phyloP scores from a whole-genome alignment of 53 echinoderm and acorn worm species.

The Astropecten irregularis region DNA sequence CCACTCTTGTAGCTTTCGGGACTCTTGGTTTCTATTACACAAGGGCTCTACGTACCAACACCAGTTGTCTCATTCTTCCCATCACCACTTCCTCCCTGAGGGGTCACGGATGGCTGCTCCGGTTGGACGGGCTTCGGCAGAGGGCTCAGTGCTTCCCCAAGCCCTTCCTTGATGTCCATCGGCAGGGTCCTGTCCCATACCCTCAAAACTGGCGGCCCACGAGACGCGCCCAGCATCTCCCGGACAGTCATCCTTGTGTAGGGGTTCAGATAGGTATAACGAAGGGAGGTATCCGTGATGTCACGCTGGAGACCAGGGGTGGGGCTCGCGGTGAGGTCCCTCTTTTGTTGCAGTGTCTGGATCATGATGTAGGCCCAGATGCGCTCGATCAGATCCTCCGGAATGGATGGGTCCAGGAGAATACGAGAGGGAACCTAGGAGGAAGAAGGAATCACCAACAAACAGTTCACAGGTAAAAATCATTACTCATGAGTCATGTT shows the following conservation, averaged over 20 bases:
- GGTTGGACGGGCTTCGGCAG: background rate
- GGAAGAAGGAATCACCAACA: slow-evolving; percentile 6
- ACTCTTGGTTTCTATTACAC: too few species aligned
- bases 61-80: background rate
- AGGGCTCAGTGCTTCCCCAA: slow-evolving; percentile 39
- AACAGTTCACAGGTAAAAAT: background rate
- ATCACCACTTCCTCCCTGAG: background rate
- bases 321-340: slow-evolving; percentile 56
- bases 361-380: slow-evolving; percentile 89
- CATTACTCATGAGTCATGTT: too few species aligned
- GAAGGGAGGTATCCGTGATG: slow-evolving; percentile 67
- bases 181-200: slow-evolving; percentile 31
- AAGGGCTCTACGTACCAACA: slow-evolving; percentile 23
- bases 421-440: slow-evolving; percentile 58
- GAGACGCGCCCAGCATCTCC: slow-evolving; percentile 10
- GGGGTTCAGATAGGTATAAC: slow-evolving; percentile 59
- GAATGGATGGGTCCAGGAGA: slow-evolving; percentile 64
- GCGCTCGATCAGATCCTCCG: slow-evolving; percentile 63
- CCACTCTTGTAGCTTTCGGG: too few species aligned
- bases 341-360: slow-evolving; percentile 56
- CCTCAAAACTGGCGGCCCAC: slow-evolving; percentile 37
- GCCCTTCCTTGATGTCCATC: background rate
- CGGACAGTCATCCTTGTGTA: slow-evolving; percentile 60
- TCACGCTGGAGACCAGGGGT: slow-evolving; percentile 55
- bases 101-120: background rate